phyloP scores from a whole-genome alignment of 2,888 invertebrate species.

The Willowsia nigromaculata region DNA sequence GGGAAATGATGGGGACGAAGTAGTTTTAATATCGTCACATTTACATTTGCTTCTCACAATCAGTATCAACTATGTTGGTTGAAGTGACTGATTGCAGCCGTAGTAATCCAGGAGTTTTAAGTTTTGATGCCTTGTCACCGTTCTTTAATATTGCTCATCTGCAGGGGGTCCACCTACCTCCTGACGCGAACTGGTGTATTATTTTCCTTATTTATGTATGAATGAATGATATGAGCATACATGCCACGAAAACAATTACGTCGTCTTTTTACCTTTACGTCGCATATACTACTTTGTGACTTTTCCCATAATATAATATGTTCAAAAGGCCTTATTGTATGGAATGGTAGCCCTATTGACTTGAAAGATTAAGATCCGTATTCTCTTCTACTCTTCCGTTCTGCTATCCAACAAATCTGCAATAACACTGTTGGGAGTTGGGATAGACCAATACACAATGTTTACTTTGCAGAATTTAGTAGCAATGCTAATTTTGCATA shows the following conservation, averaged over 20 bases:
- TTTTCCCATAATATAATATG: no score
- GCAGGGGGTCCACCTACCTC: constrained; percentile 77
- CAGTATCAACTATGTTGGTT: neutral
- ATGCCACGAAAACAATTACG: neutral
- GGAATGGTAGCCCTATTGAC: no score
- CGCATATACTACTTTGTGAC: neutral
- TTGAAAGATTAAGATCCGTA: no score
- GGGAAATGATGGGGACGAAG: no score
- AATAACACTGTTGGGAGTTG: no score
- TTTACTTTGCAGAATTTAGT: no score
- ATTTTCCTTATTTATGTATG: constrained; percentile 36
- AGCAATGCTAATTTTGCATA: no score
- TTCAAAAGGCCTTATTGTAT: no score
- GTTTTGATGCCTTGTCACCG: constrained; percentile 74
- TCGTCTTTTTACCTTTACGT: neutral
- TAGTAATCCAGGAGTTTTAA: constrained; percentile 38
- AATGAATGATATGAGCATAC: constrained; percentile 42
- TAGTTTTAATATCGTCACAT: no score
- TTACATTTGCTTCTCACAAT: neutral
- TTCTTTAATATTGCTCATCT: constrained; percentile 78
- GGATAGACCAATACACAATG: no score
- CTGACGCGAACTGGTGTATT: constrained; percentile 73
- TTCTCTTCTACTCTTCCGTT: no score
- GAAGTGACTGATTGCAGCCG: neutral
- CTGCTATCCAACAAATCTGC: no score